Conservation (phyloP, 2,113 vertebrate species). For the Cinclus mexicanus region DNA sequence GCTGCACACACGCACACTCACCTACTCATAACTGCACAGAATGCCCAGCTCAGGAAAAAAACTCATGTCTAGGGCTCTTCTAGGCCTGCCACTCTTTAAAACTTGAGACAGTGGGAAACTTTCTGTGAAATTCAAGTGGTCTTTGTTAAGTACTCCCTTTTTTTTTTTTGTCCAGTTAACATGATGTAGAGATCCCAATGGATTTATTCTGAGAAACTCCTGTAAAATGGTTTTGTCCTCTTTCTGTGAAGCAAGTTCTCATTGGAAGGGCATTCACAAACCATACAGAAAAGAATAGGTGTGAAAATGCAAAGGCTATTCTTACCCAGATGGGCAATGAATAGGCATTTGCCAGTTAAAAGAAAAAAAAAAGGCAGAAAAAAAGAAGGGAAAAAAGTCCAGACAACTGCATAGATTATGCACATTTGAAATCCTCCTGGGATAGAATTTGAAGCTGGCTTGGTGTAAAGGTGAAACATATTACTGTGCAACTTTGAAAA, state of each 20-base stretch:
- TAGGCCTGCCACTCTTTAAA: slow-evolving; percentile 76
- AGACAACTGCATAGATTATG: slow-evolving; percentile 66
- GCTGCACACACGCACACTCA: not conserved
- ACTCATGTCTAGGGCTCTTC: slow-evolving; percentile 62
- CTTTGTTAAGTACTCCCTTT: slow-evolving; percentile 72
- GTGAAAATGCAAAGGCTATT: slow-evolving; percentile 79
- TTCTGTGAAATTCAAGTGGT: slow-evolving; percentile 70
- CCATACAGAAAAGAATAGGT: slow-evolving; percentile 75
- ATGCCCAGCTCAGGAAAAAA: slow-evolving; percentile 52
- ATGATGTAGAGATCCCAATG: slow-evolving; percentile 75
- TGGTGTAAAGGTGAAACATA: slow-evolving; percentile 67
- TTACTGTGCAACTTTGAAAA: slow-evolving; percentile 58
- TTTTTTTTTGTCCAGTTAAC: slow-evolving; percentile 73
- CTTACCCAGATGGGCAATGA: slow-evolving; percentile 78
- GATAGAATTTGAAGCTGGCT: slow-evolving; percentile 58
- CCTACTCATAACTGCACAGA: slow-evolving; percentile 50
- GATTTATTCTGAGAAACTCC: slow-evolving; percentile 77
- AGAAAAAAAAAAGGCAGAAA: not conserved
- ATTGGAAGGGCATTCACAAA: slow-evolving; percentile 78
- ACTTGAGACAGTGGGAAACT: slow-evolving; percentile 75
- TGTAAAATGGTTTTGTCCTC: slow-evolving; percentile 73
- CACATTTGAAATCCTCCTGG: slow-evolving; percentile 65
- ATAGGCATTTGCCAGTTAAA: slow-evolving; percentile 71
- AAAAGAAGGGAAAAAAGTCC: slow-evolving; percentile 21
- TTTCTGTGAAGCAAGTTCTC: slow-evolving; percentile 74